Percentiles rank a stretch among this genome's conserved stretches.
Evolutionary conservation across 2,113 vertebrate genomes (phyloP).

Genomic region (Hassar affinis): DNA sequence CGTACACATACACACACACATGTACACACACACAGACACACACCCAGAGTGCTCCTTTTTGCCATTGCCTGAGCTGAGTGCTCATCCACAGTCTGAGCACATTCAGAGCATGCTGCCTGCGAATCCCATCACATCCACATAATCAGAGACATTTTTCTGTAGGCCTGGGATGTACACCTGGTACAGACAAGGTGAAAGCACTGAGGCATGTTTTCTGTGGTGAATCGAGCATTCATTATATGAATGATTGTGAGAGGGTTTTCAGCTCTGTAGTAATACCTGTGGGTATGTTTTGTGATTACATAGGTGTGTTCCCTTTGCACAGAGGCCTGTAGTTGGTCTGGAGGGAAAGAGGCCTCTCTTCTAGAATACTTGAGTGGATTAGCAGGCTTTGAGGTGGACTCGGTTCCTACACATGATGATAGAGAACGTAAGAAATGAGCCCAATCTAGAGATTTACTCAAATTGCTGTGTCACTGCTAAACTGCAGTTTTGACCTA

Average conservation of each 20-base stretch:
- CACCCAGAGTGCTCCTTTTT: slow-evolving; percentile 3
- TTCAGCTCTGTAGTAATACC: slow-evolving; percentile 36
- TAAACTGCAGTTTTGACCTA: background rate
- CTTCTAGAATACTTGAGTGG: slow-evolving; percentile 10
- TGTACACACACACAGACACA: background rate
- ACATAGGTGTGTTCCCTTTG: slow-evolving; percentile 32
- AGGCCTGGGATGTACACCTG: slow-evolving; percentile 48
- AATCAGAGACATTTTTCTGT: slow-evolving; percentile 59
- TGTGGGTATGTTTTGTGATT: slow-evolving; percentile 43
- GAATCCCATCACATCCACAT: slow-evolving; percentile 56
- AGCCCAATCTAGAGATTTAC: background rate
- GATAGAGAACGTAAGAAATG: background rate
- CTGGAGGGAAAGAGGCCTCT: background rate
- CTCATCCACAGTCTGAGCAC: slow-evolving; percentile 56
- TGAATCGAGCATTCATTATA: slow-evolving; percentile 53
- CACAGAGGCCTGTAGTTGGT: background rate
- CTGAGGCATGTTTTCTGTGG: slow-evolving; percentile 43
- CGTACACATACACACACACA: background rate
- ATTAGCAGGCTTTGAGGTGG: background rate
- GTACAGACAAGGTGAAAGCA: slow-evolving; percentile 51
- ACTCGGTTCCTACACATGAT: background rate
- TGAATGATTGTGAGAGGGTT: slow-evolving; percentile 42
- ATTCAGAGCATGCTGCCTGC: slow-evolving; percentile 45
- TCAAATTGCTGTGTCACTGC: background rate
- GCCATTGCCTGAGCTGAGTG: slow-evolving; percentile 31